Evolutionary conservation across 2,888 invertebrate species (phyloP), one percentile per base, ranked within the genome.

Genomic region (Brachynemurus nebulosus): DNA sequence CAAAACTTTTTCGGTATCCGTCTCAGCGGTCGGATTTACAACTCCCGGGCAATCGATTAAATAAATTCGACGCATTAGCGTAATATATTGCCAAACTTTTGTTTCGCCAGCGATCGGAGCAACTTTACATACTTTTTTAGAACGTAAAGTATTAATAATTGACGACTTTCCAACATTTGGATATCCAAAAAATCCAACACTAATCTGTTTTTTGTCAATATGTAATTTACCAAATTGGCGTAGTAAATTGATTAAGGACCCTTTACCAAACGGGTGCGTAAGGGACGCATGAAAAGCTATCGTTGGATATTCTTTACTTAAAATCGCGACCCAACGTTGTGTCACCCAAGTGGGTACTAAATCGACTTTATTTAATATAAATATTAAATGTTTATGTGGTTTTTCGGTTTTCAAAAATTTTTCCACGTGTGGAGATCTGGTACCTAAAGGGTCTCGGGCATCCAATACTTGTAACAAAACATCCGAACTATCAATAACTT

Each of bases 91-190:
- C 98, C 98, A 99, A 2, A 97, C 95, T 69, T 91, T 91, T 1
- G 90, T 91, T 66, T 91, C 90, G 4, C 98, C 98, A 45, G 98
- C 97, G 57, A 99, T 91, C 0, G 98, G 98, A 4, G 98, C 98
- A 1, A 86, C 95, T 64, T 95, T 98, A 63, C 98, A 99, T 0
- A 99, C 98, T 67, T 98, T 96, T 59, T 96, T 95, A 8, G 88
- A 84, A 44, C 91, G 74, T 45, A 99, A 67, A 0, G 98, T 91
- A 63, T 98, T 99, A 51, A 99, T 97, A 5, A 99, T 81, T 1
- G 97, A 97, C 49, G 95, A 96, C 66, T 99, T 98, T 0, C 98
- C 98, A 4, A 91, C 91, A 69, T 99, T 99, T 2, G 98, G 98
- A 63, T 97, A 99, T 0, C 98, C 98, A 60, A 99, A 93, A 53